Conservation (phyloP, 2,797 vertebrate species). For the Sorex maritimensis region DNA sequence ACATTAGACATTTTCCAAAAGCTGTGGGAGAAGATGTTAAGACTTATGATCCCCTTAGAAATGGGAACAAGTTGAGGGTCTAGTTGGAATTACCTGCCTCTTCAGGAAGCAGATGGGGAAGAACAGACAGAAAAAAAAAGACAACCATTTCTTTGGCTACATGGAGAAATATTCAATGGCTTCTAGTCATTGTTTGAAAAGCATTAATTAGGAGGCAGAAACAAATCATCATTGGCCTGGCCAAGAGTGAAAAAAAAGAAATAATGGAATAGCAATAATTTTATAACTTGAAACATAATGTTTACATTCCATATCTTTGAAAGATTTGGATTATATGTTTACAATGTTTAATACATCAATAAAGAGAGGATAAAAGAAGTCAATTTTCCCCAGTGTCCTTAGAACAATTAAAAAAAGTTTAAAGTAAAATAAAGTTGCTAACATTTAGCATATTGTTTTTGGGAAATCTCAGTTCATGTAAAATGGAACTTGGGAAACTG, state of each 20-base stretch:
- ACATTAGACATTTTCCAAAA: neutral
- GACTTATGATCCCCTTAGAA: fast-evolving
- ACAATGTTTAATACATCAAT: no score
- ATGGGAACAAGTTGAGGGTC: fast-evolving
- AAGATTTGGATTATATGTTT: neutral
- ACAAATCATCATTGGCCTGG: fast-evolving
- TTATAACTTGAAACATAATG: neutral
- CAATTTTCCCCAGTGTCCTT: neutral
- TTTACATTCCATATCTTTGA: neutral
- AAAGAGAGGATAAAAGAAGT: neutral
- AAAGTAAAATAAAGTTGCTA: neutral
- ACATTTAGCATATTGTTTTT: neutral
- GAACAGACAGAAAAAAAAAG: neutral
- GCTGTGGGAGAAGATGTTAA: no score
- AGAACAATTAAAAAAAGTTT: neutral
- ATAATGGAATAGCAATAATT: neutral
- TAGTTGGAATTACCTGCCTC: no score
- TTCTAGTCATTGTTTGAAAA: neutral
- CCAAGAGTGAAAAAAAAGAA: fast-evolving
- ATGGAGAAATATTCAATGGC: fast-evolving
- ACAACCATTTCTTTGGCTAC: neutral
- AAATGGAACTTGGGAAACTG: neutral
- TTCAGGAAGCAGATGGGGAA: neutral
- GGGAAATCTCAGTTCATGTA: neutral
- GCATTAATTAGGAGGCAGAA: neutral